Percentiles rank a stretch among this genome's conserved stretches.
Conservation (phyloP, 2,113 vertebrate species). For the Cephalopholis sonnerati region DNA sequence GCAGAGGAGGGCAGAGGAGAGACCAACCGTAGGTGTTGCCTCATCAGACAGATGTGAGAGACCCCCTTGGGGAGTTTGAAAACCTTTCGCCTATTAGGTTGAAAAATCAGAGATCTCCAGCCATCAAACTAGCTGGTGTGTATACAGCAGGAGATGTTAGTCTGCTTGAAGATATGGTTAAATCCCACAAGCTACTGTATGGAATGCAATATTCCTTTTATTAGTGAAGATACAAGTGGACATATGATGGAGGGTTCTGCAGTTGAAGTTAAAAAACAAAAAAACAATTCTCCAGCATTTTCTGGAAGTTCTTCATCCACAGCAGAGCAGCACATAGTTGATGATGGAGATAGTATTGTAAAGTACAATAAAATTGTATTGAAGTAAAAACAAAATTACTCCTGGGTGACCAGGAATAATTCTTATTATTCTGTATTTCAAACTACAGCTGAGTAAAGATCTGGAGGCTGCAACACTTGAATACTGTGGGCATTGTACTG, state of each 20-base stretch:
- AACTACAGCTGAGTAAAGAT: constrained; percentile 33
- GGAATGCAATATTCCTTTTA: constrained; percentile 18
- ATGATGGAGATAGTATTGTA: not conserved
- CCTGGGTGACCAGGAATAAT: not conserved
- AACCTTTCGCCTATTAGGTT: constrained; percentile 60
- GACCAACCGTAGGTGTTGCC: constrained; percentile 46
- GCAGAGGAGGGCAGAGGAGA: constrained; percentile 44
- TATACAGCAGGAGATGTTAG: constrained; percentile 21
- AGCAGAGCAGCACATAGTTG: not conserved
- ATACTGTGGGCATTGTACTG: constrained; percentile 17
- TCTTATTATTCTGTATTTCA: constrained; percentile 21
- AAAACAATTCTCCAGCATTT: not conserved
- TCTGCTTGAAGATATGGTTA: constrained; percentile 12
- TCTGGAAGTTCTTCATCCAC: too few relatives aligned
- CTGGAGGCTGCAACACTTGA: constrained; percentile 41
- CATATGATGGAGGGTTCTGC: not conserved
- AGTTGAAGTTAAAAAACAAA: constrained; percentile 12
- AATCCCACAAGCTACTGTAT: constrained; percentile 28
- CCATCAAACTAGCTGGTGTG: constrained; percentile 60
- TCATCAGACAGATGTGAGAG: constrained; percentile 62
- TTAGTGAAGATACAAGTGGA: constrained; percentile 25
- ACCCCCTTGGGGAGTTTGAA: constrained; percentile 42
- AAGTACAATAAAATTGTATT: not conserved
- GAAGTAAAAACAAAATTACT: not conserved
- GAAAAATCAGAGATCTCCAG: constrained; percentile 51